Evolutionary conservation across 2,797 vertebrate genomes (phyloP), one percentile per base, ranked within the genome.

Genomic region (Hypotaenidia philippensis): DNA sequence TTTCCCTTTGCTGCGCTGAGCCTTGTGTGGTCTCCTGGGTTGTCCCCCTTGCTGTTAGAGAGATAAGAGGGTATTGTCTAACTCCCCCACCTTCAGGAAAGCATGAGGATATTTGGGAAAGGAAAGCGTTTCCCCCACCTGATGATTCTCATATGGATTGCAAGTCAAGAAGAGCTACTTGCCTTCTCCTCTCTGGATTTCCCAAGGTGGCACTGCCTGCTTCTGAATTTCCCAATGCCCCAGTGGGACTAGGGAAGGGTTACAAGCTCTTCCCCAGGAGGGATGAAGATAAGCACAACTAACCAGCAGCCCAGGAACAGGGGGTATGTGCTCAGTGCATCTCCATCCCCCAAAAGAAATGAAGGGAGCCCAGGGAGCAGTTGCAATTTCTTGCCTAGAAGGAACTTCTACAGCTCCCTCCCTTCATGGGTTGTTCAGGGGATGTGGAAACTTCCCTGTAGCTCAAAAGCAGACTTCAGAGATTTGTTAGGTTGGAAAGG

Each of bases 301-400:
- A 36, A 8, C 26, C 13, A 56, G n/a, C n/a, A 68, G n/a, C 21
- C 36, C 55, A 38, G 53, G 65, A 63, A 10, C 20, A 38, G 10
- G 6, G 18, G 0, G 3, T 9, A 7, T 16, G 14, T 11, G 40
- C 60, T 22, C 19, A 9, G 27, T 1, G 6, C 29, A 20, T 31
- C 60, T 32, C 41, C 18, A 7, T 11, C 47, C 53, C 21, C 29
- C 47, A 40, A 38, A 71, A 81, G 34, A 80, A 59, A 41, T 0
- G 11, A 16, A 60, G 21, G 13, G 14, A 65, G 4, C 6, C 23
- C 11, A 21, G 36, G 52, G 55, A 77, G n/a, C 29, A 25, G 29
- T 11, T 22, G 25, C 29, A 25, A 25, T 26, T 34, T 61, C 47
- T 50, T 57, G 36, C 25, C 59, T 25, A 14, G 72, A 21, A 1